phyloP scores from a whole-genome alignment of 2,888 invertebrate genomes.

The Oligia fasciuncula region DNA sequence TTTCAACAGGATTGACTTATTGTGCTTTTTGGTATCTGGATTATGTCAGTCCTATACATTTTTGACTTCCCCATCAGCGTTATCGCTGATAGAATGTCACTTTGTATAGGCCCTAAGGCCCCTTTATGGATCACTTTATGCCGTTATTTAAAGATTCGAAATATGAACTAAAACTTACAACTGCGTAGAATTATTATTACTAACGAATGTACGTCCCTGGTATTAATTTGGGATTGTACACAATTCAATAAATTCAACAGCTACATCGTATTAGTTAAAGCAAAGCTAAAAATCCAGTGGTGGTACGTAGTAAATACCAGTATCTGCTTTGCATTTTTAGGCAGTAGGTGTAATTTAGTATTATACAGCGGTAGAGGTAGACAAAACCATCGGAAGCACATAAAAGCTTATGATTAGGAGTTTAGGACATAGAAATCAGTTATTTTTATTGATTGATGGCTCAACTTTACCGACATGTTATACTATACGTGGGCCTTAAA shows the following conservation, averaged over 20 bases:
- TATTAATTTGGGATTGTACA: conserved; percentile 1
- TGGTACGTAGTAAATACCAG: background rate
- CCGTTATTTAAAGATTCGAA: background rate
- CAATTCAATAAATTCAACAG: background rate
- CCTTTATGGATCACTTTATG: background rate
- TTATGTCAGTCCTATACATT: background rate
- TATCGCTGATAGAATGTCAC: too few species aligned
- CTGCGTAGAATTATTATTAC: background rate
- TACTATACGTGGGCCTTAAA: background rate
- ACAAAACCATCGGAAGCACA: background rate
- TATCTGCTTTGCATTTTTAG: too few species aligned
- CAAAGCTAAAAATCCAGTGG: background rate
- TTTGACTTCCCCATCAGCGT: background rate
- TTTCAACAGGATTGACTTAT: background rate
- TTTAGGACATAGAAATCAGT: background rate
- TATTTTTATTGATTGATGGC: background rate
- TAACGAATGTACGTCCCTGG: background rate
- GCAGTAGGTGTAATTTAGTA: too few species aligned
- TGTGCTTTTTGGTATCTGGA: background rate
- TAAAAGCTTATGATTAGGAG: background rate
- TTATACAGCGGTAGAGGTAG: background rate
- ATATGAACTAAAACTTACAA: background rate
- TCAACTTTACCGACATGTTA: background rate
- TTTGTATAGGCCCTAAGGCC: background rate
- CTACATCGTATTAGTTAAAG: background rate